Evolutionary conservation across 2,888 invertebrate species (phyloP).

Genomic region (Dasysyrphus albostriatus): DNA sequence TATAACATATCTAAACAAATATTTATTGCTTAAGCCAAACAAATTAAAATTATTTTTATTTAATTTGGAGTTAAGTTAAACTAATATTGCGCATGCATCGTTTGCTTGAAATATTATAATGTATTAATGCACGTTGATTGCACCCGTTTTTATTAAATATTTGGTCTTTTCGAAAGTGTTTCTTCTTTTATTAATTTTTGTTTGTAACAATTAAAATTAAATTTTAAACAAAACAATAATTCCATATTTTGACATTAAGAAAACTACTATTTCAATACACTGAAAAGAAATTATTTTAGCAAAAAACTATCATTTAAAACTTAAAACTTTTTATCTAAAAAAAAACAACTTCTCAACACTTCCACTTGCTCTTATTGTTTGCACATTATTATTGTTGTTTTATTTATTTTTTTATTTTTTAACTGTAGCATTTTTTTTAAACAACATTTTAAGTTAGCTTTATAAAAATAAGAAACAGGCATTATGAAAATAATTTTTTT

Average conservation of each 20-base stretch:
- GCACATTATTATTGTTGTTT: constrained; percentile 35
- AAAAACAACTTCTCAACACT: constrained; percentile 9
- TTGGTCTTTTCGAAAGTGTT: neutral
- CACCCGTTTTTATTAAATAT: constrained; percentile 9
- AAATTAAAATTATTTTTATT: neutral
- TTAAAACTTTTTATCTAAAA: constrained; percentile 5
- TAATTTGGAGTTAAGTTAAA: neutral
- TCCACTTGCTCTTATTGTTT: neutral
- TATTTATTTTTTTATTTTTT: constrained; percentile 3
- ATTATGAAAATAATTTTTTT: too few species aligned
- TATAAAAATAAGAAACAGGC: too few species aligned
- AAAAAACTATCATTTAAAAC: constrained; percentile 33
- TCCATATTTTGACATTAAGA: neutral
- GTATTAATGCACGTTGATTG: constrained; percentile 26
- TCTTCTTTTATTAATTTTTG: neutral
- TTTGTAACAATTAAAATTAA: neutral
- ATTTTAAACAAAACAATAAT: constrained; percentile 8
- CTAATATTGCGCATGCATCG: constrained; percentile 45
- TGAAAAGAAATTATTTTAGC: constrained; percentile 1
- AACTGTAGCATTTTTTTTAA: neutral
- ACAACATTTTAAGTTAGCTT: neutral
- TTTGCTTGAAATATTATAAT: constrained; percentile 12
- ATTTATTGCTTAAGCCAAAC: neutral
- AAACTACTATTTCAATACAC: neutral
- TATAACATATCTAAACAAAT: neutral